Evolutionary conservation across 2,113 vertebrate species (phyloP), one percentile per base, ranked within the genome.

Genomic region (Equus quagga): DNA sequence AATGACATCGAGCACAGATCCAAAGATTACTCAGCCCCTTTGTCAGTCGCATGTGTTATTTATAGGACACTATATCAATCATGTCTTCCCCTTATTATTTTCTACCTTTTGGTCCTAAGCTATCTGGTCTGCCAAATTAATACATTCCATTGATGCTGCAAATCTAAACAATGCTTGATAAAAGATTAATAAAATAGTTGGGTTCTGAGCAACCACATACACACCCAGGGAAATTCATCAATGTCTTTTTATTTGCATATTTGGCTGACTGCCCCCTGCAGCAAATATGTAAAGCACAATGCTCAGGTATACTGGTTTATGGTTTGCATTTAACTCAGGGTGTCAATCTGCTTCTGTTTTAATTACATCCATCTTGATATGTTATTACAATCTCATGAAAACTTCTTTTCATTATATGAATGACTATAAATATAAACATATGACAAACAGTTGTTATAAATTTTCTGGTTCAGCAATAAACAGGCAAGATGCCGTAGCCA

Each of bases 321-420:
- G 98, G 98, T 98, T 98, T 99, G 98, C 93, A 98, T 98, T 98
- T 98, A 97, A 99, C 99, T 98, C 98, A 93, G 97, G 98, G 98
- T 98, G 99, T 98, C 98, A 98, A 98, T 99, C 98, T 99, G 98
- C 98, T 99, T 99, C 98, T 97, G 97, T 98, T 99, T 98, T 99
- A 99, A 99, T 99, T 99, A 98, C 98, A 99, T 98, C 97, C 98
- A 98, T 98, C 98, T 98, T 98, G 98, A 98, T 98, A 98, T 96
- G 98, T 98, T 98, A 99, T 98, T 99, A 98, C 98, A 98, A 98
- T 97, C 98, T 98, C 97, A 98, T 97, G 98, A 98, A 98, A 99
- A 99, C 97, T 98, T 98, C 98, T 98, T 97, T 95, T 98, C 98
- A 98, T 98, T 99, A 98, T 97, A 98, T 98, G 98, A 98, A 98